A percentile compares a stretch with the other conserved stretches of the same genome.
phyloP scores from a whole-genome alignment of 2,888 invertebrate species.

The Chloromyia formosa region DNA sequence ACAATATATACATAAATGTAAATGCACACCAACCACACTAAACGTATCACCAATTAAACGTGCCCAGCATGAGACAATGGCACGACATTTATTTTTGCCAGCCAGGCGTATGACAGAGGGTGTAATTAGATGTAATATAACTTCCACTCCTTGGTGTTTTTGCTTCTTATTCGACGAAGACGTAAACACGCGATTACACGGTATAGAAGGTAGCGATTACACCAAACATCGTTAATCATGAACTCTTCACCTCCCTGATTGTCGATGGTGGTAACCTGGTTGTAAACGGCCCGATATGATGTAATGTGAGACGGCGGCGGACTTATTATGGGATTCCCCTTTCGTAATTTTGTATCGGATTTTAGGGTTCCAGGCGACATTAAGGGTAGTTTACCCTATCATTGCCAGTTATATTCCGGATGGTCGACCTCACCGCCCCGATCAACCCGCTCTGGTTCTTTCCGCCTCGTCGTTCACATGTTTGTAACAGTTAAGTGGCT shows the following conservation, averaged over 20 bases:
- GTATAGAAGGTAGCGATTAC: constrained; percentile 39
- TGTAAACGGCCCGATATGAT: not conserved
- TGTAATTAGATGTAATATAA: not conserved
- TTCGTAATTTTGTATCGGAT: constrained; percentile 42
- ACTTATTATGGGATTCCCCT: constrained; percentile 41
- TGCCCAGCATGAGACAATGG: not conserved
- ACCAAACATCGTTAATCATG: constrained; percentile 35
- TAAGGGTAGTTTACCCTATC: constrained; percentile 37
- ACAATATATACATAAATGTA: too few relatives aligned
- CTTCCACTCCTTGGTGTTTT: not conserved
- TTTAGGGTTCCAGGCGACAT: constrained; percentile 40
- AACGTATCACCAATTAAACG: constrained; percentile 19
- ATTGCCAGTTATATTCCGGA: not conserved
- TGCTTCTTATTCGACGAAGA: constrained; percentile 6
- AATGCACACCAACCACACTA: too few relatives aligned
- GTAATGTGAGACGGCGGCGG: constrained; percentile 31
- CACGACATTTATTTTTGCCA: not conserved
- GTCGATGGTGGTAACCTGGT: not conserved
- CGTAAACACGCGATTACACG: constrained; percentile 38
- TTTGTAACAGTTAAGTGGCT: constrained; percentile 44
- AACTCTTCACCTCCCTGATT: constrained; percentile 39
- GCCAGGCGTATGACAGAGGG: not conserved
- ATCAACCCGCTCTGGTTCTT: not conserved
- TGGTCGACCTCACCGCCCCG: constrained; percentile 6
- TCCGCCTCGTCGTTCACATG: constrained; percentile 17